phyloP scores from a whole-genome alignment of 1,140 invertebrate genomes.

The Drosophila pachea region DNA sequence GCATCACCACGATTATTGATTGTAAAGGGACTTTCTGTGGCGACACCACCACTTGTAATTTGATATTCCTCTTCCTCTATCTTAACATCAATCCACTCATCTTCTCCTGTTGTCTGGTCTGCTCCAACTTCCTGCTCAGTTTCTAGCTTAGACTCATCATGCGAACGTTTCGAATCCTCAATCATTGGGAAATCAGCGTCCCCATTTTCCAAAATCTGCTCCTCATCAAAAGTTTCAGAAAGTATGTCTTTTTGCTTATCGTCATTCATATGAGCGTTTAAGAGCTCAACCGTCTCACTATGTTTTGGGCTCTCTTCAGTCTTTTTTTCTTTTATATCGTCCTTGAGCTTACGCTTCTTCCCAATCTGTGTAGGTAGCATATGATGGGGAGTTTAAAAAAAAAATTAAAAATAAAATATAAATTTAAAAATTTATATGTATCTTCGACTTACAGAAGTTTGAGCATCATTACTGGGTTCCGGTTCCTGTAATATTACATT shows the following conservation, averaged over 20 bases:
- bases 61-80: not conserved
- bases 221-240: not conserved
- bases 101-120: not conserved
- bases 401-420: too few species aligned
- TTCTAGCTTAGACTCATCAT: not conserved
- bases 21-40: not conserved
- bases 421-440: too few species aligned
- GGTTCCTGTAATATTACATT: too few species aligned
- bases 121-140: not conserved
- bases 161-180: not conserved
- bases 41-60: not conserved
- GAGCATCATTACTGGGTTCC: too few species aligned
- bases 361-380: too few species aligned
- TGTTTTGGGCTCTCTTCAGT: not conserved
- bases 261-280: slow-evolving; percentile 24
- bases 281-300: slow-evolving; percentile 29
- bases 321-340: not conserved
- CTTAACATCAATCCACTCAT: not conserved
- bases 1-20: slow-evolving; percentile 43
- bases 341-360: slow-evolving; percentile 6
- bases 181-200: not conserved
- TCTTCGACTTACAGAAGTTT: too few species aligned
- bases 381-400: too few species aligned
- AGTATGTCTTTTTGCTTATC: not conserved
- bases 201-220: not conserved